Evolutionary conservation across 2,797 vertebrate species (phyloP).

Genomic region (Platalea minor): DNA sequence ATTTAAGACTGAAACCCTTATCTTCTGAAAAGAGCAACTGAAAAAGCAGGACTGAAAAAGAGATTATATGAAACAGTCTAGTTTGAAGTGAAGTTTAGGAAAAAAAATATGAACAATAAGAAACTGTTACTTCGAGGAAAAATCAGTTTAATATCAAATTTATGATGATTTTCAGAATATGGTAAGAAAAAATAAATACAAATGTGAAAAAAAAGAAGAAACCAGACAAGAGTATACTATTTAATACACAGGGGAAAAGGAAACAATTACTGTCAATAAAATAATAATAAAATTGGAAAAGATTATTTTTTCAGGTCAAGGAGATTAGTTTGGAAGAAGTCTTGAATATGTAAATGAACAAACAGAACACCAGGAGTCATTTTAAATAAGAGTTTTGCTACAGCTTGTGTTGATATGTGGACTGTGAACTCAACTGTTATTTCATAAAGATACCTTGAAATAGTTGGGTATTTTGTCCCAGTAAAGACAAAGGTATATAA

Average conservation of each 20-base stretch:
- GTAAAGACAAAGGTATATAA: background rate
- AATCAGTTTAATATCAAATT: background rate
- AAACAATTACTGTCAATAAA: background rate
- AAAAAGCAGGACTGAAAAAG: background rate
- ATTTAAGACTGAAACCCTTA: background rate
- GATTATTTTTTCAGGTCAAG: background rate
- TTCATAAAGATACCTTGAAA: background rate
- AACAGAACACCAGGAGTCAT: background rate
- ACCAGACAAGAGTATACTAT: background rate
- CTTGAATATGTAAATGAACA: background rate
- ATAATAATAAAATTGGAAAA: background rate
- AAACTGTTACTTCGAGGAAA: background rate
- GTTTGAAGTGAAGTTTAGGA: background rate
- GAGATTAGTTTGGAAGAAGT: background rate
- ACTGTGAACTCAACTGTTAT: background rate
- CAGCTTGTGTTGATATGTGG: background rate
- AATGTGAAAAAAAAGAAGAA: background rate
- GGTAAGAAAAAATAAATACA: background rate
- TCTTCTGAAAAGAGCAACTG: background rate
- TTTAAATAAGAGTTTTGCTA: background rate
- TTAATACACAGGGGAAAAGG: background rate
- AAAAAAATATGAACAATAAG: background rate
- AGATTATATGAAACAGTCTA: background rate
- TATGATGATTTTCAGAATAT: background rate
- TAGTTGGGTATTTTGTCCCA: background rate